These are phyloP conservation scores for Catamblyrhynchus diadema DNA, from an alignment of 2,797 vertebrate genomes.

Conservation along the genomic window DNA sequence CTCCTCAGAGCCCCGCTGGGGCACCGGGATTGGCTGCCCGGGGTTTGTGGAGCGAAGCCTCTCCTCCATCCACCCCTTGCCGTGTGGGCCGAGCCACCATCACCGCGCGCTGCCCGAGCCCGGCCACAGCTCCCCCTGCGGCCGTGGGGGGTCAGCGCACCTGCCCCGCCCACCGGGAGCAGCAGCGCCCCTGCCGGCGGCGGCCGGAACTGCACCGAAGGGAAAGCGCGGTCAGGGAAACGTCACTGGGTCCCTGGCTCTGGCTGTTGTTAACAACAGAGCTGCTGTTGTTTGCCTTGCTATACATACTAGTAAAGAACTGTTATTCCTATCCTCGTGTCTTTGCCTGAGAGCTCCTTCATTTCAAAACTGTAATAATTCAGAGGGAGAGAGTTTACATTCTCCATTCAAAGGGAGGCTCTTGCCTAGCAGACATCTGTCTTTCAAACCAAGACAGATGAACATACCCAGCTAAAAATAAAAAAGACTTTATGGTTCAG, in stretches of 20 bases:
- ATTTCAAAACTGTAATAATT: neutral
- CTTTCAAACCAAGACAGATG: neutral
- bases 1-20: neutral
- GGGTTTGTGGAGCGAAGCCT: neutral
- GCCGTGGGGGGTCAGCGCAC: neutral
- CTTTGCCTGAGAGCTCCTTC: neutral
- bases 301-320: neutral
- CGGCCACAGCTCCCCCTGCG: neutral
- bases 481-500: neutral
- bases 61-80: neutral
- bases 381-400: neutral
- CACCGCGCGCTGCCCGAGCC: neutral
- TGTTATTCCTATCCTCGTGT: neutral
- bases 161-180: too few species aligned
- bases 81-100: neutral
- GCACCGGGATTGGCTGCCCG: neutral
- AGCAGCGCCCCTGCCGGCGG: neutral
- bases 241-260: neutral
- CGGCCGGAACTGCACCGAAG: neutral
- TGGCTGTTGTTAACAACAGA: rapidly evolving
- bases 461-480: neutral
- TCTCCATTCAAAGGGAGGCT: neutral
- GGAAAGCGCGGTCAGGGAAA: neutral
- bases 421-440: neutral
- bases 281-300: neutral